Evolutionary conservation across 2,113 vertebrate genomes (phyloP).

Genomic region (Tringa solitaria): DNA sequence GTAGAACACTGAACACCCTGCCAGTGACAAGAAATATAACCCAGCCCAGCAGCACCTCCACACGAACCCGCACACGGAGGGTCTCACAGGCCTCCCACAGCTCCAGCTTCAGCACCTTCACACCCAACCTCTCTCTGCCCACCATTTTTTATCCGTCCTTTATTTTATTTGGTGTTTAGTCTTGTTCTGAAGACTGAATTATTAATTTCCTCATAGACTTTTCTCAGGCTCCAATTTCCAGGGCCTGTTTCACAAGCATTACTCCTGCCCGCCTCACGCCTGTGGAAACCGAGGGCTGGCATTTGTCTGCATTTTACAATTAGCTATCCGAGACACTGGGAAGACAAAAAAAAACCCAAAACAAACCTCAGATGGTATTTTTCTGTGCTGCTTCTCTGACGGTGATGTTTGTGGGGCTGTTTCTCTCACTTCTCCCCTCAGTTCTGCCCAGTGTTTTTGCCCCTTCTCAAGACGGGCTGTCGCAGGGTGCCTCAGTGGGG

Average conservation of each 20-base stretch:
- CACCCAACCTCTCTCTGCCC: accelerated
- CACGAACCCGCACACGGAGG: accelerated
- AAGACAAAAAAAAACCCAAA: too few relatives aligned
- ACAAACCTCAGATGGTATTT: accelerated
- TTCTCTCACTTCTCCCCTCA: background rate
- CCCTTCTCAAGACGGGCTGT: accelerated
- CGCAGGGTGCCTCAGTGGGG: too few relatives aligned
- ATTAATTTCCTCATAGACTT: background rate
- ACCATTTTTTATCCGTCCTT: accelerated
- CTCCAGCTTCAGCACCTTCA: background rate
- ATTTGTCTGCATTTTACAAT: background rate
- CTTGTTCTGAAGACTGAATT: background rate
- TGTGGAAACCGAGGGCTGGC: background rate
- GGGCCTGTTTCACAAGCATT: background rate
- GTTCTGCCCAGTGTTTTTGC: background rate
- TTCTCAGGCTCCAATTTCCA: background rate
- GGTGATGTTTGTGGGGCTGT: background rate
- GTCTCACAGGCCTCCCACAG: background rate
- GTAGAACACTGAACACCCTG: background rate
- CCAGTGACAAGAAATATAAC: background rate
- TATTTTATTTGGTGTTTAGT: background rate
- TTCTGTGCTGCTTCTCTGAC: background rate
- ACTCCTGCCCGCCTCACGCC: background rate
- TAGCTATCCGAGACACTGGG: too few relatives aligned
- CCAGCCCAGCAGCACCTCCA: background rate